These are phyloP conservation scores for Lonchura striata DNA, from an alignment of 2,113 vertebrate species.

Conservation along the genomic window DNA sequence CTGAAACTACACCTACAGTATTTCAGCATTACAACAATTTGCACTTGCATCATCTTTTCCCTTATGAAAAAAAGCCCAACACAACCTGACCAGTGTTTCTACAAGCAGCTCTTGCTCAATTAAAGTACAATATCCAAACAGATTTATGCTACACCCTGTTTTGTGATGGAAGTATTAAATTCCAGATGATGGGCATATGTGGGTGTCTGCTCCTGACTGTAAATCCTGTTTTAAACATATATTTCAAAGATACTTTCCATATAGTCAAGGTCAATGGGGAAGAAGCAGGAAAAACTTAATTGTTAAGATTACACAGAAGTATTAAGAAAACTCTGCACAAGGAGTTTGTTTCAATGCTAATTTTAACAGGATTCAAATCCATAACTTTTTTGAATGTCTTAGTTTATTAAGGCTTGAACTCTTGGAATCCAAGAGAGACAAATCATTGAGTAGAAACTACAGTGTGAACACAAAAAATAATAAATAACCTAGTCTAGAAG, in stretches of 20 bases:
- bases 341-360: not conserved
- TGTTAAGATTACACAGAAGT: not conserved
- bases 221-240: not conserved
- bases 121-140: not conserved
- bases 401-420: not conserved
- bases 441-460: not conserved
- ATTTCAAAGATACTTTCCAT: not conserved
- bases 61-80: not conserved
- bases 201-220: not conserved
- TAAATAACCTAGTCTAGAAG: not conserved
- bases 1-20: slow-evolving; percentile 32
- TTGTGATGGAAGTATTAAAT: not conserved
- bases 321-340: not conserved
- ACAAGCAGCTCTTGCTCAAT: slow-evolving; percentile 30
- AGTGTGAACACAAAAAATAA: not conserved
- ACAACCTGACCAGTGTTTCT: not conserved
- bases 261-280: not conserved
- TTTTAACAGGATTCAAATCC: not conserved
- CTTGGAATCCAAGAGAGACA: not conserved
- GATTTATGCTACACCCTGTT: not conserved
- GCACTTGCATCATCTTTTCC: slow-evolving; percentile 47
- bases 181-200: not conserved
- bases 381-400: not conserved
- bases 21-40: slow-evolving; percentile 21
- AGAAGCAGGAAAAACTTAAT: not conserved